Percentiles rank a stretch among this genome's conserved stretches.
Conservation (phyloP, 2,888 invertebrate genomes). For the Stegana nigrithorax region DNA sequence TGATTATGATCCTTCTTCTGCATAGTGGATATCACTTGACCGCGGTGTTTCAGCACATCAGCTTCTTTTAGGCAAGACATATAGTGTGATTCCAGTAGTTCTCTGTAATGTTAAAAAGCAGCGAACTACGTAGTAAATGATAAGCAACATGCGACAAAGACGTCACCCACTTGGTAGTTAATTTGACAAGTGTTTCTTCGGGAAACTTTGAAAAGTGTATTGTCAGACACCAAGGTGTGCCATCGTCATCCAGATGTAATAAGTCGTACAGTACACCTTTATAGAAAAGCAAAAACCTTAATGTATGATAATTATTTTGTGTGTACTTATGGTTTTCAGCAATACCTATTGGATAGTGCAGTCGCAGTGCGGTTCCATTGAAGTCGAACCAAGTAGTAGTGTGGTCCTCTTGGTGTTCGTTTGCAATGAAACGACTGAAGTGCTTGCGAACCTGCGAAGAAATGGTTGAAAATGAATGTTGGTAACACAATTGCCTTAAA, state of each 20-base stretch:
- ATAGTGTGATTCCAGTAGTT: conserved; percentile 92
- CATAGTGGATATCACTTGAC: conserved; percentile 90
- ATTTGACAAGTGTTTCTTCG: conserved; percentile 86
- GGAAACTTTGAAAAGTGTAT: conserved; percentile 97
- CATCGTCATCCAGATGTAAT: conserved; percentile 75
- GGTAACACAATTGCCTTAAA: not conserved
- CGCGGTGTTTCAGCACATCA: conserved; percentile 95
- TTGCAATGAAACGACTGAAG: conserved; percentile 84
- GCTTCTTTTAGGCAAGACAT: conserved; percentile 98
- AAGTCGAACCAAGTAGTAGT: conserved; percentile 97
- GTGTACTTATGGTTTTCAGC: not conserved
- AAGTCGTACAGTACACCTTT: conserved; percentile 95
- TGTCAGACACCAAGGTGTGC: conserved; percentile 92
- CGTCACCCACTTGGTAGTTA: conserved; percentile 86
- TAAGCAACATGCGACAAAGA: not conserved
- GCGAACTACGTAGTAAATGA: not conserved
- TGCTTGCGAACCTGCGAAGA: conserved; percentile 82
- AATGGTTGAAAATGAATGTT: conserved; percentile 41
- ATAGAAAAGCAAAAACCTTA: conserved; percentile 52
- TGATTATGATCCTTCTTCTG: conserved; percentile 97
- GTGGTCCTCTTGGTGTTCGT: conserved; percentile 82
- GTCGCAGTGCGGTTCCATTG: conserved; percentile 90
- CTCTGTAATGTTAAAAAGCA: conserved; percentile 72
- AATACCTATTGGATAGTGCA: conserved; percentile 81
- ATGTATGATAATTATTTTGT: not conserved